A percentile compares a stretch with the other conserved stretches of the same genome.
Conservation (phyloP, 2,113 vertebrate genomes). For the Motacilla alba region DNA sequence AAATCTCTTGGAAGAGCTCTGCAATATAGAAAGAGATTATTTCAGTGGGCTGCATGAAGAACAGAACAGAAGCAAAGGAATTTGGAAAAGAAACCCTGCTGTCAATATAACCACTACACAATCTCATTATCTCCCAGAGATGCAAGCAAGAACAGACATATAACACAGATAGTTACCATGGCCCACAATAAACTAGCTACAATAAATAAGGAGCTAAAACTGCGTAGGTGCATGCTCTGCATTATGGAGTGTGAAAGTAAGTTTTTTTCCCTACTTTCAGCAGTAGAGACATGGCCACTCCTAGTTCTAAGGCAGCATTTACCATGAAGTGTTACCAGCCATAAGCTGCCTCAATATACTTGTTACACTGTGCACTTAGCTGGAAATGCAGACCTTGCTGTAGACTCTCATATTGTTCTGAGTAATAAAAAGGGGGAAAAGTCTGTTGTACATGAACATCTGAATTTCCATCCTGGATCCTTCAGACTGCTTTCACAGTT, state of each 20-base stretch:
- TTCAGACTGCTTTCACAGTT: not conserved
- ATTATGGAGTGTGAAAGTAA: not conserved
- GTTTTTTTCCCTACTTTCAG: not conserved
- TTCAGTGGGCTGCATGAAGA: not conserved
- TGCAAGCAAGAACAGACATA: not conserved
- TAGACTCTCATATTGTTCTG: rapidly evolving
- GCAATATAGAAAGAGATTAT: not conserved
- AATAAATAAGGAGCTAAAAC: not conserved
- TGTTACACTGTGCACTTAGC: not conserved
- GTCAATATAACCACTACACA: not conserved
- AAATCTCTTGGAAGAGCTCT: not conserved
- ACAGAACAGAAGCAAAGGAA: not conserved
- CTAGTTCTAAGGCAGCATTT: not conserved
- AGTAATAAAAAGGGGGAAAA: not conserved
- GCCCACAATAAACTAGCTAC: not conserved
- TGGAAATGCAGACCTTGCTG: not conserved
- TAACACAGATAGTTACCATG: not conserved
- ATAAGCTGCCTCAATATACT: not conserved
- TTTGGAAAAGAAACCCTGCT: not conserved
- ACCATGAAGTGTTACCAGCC: not conserved
- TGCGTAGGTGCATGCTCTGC: not conserved
- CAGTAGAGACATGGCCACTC: not conserved
- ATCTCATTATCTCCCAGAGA: not conserved
- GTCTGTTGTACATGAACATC: not conserved
- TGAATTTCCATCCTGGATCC: not conserved